Percentiles rank a stretch among this genome's conserved stretches.
Conservation (phyloP, 2,888 invertebrate species). For the Julus scanicus region DNA sequence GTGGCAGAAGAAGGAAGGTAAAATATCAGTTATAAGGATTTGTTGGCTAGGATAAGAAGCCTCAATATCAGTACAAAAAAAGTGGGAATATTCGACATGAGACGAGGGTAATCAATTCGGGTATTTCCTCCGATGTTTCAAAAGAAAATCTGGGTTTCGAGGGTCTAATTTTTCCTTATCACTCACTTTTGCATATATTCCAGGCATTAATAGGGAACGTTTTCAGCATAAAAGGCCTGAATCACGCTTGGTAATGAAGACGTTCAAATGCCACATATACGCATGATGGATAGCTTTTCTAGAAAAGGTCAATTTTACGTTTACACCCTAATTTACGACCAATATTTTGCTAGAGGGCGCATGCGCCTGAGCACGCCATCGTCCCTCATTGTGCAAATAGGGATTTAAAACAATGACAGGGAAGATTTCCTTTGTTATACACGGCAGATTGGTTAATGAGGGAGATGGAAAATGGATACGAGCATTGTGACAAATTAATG, state of each 20-base stretch:
- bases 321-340: conserved; percentile 47
- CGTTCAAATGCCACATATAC: conserved; percentile 44
- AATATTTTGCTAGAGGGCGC: neutral
- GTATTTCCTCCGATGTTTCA: neutral
- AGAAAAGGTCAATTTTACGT: conserved; percentile 49
- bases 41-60: neutral
- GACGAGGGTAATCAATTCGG: conserved; percentile 24
- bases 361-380: neutral
- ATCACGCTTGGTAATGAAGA: conserved; percentile 57
- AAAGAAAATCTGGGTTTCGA: neutral
- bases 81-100: neutral
- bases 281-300: conserved; percentile 49
- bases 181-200: conserved; percentile 42
- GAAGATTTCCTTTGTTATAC: conserved; percentile 34
- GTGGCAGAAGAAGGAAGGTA: neutral
- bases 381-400: conserved; percentile 15
- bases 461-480: conserved; percentile 20
- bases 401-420: conserved; percentile 42
- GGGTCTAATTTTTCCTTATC: conserved; percentile 36
- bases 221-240: conserved; percentile 50
- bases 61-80: neutral
- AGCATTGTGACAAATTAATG: conserved; percentile 32
- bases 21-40: conserved; percentile 23
- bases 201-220: neutral
- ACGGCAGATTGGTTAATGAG: neutral